Base-by-base conservation (phyloP, 2,797 vertebrate species). In the Cossypha dichroa region DNA sequence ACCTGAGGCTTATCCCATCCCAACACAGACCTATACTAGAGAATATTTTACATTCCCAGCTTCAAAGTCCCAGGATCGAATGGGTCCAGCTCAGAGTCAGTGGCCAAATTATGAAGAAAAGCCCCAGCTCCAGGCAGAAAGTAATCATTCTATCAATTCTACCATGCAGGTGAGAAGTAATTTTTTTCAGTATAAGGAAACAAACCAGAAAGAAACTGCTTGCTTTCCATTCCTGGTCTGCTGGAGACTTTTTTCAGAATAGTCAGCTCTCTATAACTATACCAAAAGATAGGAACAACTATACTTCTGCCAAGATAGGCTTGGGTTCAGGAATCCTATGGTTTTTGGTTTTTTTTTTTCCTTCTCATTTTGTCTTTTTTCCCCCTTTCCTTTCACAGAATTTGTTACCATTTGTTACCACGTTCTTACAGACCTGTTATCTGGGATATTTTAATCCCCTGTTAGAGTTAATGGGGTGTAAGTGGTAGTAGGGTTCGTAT, bases 21-120 rank as follows among this genome's bases (percentile, higher is more conserved):
- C 99, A 81, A 99, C 99, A 36, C 99, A 99, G 97, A 99, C 99
- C 3, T 99, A 99, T 93, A 98, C 99, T 85, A 98, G 99, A 83
- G 99, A 99, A 56, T 99, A 99, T 98, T 99, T 99, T 98, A 99
- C 99, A 66, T 99, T 99, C 96, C 99, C 99, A 9, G 99, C 99
- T 69, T 99, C 99, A 13, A 99, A 99, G 97, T 99, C 99, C 88
- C 99, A 99, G 96, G 99, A 99, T 92, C 98, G 99, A 90, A 98
- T 99, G 76, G 94, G 73, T 21, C 96, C 98, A 62, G 38, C 90
- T 45, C 97, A 97, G 81, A 98, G 98, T 97, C 99, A 99, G 92
- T 99, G 99, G 99, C 98, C 98, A 66, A 97, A 94, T 91, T 98
- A 98, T 85, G 99, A 99, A 76, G 99, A 99, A 41, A 97, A 98